These are phyloP conservation scores for Mus pahari DNA, from an alignment of 2,113 vertebrate genomes.

Conservation along the genomic window DNA sequence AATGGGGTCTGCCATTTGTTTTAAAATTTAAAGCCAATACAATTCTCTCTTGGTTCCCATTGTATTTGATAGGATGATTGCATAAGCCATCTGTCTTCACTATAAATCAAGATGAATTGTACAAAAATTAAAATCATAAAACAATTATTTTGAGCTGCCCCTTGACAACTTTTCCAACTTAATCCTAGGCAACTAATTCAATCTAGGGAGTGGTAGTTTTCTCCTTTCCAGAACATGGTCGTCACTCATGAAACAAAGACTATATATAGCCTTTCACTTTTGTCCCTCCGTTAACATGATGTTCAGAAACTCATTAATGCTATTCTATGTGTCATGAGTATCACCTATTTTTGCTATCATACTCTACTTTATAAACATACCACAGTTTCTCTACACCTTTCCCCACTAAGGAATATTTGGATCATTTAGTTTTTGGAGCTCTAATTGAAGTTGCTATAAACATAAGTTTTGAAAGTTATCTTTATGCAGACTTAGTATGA, in stretches of 20 bases:
- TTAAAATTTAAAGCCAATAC: conserved; percentile 21
- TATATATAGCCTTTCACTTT: not conserved
- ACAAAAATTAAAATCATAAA: too few species aligned
- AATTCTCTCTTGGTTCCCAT: not conserved
- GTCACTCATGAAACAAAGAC: not conserved
- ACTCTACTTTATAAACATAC: not conserved
- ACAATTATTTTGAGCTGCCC: not conserved
- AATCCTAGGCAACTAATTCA: not conserved
- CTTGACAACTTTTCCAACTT: not conserved
- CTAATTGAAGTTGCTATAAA: not conserved
- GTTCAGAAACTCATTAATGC: not conserved
- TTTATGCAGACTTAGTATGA: not conserved
- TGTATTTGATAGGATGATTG: not conserved
- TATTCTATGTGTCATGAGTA: not conserved
- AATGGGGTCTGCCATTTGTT: not conserved
- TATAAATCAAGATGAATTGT: not conserved
- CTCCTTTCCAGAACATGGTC: not conserved
- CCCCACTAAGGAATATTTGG: not conserved
- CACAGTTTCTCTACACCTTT: not conserved
- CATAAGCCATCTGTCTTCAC: not conserved
- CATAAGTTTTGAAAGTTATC: not conserved
- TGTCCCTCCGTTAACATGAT: not conserved
- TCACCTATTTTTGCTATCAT: not conserved
- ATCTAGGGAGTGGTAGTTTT: not conserved
- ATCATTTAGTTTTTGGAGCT: not conserved